Conservation (phyloP, 2,797 vertebrate species). For the Phalloptychus januarius region DNA sequence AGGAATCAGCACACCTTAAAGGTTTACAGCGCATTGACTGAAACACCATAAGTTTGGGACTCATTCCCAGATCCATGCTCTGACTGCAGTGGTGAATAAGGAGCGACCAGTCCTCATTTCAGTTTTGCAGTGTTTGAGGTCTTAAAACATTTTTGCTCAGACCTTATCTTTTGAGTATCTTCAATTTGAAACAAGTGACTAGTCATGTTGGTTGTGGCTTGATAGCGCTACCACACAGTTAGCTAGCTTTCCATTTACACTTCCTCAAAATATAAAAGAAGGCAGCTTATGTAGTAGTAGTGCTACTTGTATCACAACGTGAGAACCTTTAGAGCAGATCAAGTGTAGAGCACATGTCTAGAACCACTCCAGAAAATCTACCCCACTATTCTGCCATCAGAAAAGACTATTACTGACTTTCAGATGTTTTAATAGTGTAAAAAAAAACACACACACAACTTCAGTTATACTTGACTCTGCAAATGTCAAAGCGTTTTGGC, state of each 20-base stretch:
- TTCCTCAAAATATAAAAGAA: not conserved
- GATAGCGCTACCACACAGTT: not conserved
- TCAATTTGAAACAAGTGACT: not conserved
- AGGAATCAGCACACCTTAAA: not conserved
- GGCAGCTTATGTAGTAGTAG: not conserved
- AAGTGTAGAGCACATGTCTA: not conserved
- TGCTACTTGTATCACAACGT: not conserved
- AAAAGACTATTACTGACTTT: slow-evolving; percentile 17
- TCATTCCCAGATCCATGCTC: not conserved
- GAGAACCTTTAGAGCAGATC: not conserved
- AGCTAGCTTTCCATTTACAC: not conserved
- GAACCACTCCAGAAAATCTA: not conserved
- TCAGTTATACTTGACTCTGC: slow-evolving; percentile 10
- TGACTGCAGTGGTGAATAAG: not conserved
- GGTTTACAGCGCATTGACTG: not conserved
- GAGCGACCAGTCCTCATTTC: not conserved
- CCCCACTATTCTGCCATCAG: not conserved
- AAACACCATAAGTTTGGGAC: not conserved
- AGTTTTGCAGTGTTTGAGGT: not conserved
- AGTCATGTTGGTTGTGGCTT: not conserved
- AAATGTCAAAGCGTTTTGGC: not conserved
- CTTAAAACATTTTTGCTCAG: not conserved
- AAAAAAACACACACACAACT: not conserved
- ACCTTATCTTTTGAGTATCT: not conserved
- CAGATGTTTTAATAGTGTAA: not conserved